Evolutionary conservation across 2,113 vertebrate genomes (phyloP), one percentile per base, ranked within the genome.

Genomic region (Oxyura jamaicensis): DNA sequence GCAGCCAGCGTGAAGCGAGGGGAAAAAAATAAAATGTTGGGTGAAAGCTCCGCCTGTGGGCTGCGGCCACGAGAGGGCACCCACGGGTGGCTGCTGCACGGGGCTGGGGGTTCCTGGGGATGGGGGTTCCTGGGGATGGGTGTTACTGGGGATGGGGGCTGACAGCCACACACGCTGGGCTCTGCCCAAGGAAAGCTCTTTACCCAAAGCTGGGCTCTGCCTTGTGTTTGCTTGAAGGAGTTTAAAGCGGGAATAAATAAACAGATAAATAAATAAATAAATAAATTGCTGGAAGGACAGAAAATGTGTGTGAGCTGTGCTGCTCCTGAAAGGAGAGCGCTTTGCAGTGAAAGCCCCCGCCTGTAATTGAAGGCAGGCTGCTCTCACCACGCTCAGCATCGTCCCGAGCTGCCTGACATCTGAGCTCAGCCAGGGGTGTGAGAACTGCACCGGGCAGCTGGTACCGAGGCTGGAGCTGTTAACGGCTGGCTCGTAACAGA

Each of bases 51-150:
- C 5, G 7, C 3, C 6, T 0, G 29, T 35, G 83, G 80, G 53
- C 16, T 71, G 15, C 22, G 26, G 67, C 93, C 95, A 74, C 59
- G 79, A 91, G 96, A 91, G 92, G 96, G 95, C 77, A 1, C 83
- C 90, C 67, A 65, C 52, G 88, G 44, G 78, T 1, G 14, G 23
- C 36, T 18, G 28, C 50, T 7, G 63, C 62, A 23, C 1, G 6
- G 53, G 23, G 59, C 10, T 29, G 35, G 10, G 22, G 48, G 48
- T 6, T 50, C 21, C 22, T 50, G 48, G 48, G 48, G 59, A 22
- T 3, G 59, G 35, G 22, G 48, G 48, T 8, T 46, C 17, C 44
- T 46, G 44, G 44, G 44, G 44, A 5, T 44, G 44, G 41, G 14
- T 12, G 41, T 20, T n/a, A 12, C 10, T 3, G 59, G 59, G 13